These are phyloP conservation scores for Python bivittatus DNA, from an alignment of 2,113 vertebrate species.

Conservation along the genomic window DNA sequence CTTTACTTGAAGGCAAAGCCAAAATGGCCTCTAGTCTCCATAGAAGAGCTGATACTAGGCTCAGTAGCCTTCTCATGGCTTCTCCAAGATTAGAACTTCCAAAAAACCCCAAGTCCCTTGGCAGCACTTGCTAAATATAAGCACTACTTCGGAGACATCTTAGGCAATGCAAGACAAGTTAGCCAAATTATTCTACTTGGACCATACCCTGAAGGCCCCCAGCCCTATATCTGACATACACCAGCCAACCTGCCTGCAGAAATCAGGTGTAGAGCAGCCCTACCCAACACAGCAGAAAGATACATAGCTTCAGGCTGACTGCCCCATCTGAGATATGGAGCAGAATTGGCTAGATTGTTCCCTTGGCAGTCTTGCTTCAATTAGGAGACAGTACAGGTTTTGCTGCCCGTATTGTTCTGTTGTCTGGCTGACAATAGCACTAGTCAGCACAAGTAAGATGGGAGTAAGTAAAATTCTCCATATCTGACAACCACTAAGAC, in stretches of 20 bases:
- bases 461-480: background rate
- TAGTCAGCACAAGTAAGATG: background rate
- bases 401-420: background rate
- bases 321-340: background rate
- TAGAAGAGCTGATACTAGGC: background rate
- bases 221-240: background rate
- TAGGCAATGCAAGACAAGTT: background rate
- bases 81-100: background rate
- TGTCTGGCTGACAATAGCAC: background rate
- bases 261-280: background rate
- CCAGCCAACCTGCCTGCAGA: background rate
- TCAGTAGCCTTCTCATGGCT: background rate
- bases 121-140: background rate
- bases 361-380: background rate
- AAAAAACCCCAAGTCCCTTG: background rate
- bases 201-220: background rate
- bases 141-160: background rate
- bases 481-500: background rate
- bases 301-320: background rate
- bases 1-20: background rate
- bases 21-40: too few relatives aligned
- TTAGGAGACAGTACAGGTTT: background rate
- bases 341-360: background rate
- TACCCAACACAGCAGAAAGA: background rate
- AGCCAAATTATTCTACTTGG: background rate